These are phyloP conservation scores for Macquaria ambigua DNA, from an alignment of 2,113 vertebrate species.

Conservation along the genomic window DNA sequence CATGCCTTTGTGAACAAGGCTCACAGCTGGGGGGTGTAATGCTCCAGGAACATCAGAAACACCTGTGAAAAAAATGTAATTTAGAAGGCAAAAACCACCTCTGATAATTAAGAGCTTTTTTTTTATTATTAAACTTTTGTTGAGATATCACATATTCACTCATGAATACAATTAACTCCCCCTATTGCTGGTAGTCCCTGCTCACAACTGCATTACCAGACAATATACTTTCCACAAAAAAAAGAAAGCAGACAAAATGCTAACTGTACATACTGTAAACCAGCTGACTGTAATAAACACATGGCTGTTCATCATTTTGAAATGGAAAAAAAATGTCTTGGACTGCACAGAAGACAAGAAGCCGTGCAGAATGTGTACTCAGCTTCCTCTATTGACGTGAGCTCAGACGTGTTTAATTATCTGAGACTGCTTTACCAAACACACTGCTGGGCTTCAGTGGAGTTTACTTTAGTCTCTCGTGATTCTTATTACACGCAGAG, in stretches of 20 bases:
- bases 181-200: no score
- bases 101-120: neutral
- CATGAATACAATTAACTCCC: neutral
- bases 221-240: neutral
- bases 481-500: neutral
- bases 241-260: neutral
- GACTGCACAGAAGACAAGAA: neutral
- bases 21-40: neutral
- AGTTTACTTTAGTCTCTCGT: neutral
- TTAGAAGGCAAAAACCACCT: neutral
- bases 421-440: neutral
- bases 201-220: neutral
- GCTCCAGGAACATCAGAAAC: neutral
- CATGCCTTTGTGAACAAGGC: neutral
- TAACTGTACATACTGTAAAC: neutral
- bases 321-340: neutral
- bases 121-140: no score
- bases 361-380: neutral
- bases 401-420: neutral
- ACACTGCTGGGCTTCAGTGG: neutral
- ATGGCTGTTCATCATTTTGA: neutral
- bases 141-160: no score
- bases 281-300: constrained; percentile 19
- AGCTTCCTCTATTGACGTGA: no score
- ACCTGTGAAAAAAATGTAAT: neutral